These are phyloP conservation scores for Indicator maculatus DNA, from an alignment of 2,113 vertebrate genomes.

Conservation along the genomic window DNA sequence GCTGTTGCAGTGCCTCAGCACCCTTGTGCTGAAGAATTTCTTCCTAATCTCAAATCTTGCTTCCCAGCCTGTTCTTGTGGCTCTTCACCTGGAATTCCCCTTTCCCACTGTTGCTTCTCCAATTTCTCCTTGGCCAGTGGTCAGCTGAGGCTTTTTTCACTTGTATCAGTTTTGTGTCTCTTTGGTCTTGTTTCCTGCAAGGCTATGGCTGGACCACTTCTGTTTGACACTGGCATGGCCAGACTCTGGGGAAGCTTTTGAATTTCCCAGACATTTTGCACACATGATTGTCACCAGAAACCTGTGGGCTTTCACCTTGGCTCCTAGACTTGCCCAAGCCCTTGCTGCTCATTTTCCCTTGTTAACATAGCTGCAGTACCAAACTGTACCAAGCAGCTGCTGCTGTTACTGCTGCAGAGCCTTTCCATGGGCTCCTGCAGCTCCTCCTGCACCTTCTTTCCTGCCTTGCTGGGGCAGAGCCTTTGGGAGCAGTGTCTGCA, in stretches of 20 bases:
- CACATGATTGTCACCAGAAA: slow-evolving; percentile 29
- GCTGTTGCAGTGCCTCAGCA: too few relatives aligned
- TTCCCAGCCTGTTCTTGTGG: background rate
- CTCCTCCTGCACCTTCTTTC: background rate
- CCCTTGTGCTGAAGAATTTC: too few relatives aligned
- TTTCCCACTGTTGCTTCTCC: slow-evolving; percentile 17
- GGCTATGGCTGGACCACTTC: slow-evolving; percentile 53
- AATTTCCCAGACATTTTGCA: slow-evolving; percentile 36
- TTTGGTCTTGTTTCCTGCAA: slow-evolving; percentile 46
- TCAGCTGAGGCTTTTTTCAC: slow-evolving; percentile 30
- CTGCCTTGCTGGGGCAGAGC: background rate
- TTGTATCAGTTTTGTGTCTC: slow-evolving; percentile 56
- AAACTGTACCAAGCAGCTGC: slow-evolving; percentile 17
- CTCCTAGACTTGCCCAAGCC: slow-evolving; percentile 38
- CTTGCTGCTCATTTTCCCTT: background rate
- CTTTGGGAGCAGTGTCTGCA: background rate
- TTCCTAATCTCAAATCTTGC: background rate
- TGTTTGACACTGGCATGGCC: slow-evolving; percentile 34
- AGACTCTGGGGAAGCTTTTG: slow-evolving; percentile 48
- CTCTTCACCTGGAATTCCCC: slow-evolving; percentile 22
- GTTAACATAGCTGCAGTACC: background rate
- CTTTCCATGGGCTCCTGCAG: background rate
- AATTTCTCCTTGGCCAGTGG: slow-evolving; percentile 58
- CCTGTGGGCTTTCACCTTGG: slow-evolving; percentile 50
- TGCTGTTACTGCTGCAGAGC: background rate